These are phyloP conservation scores for Turdus rufiventris DNA, from an alignment of 2,113 vertebrate species.

Conservation along the genomic window DNA sequence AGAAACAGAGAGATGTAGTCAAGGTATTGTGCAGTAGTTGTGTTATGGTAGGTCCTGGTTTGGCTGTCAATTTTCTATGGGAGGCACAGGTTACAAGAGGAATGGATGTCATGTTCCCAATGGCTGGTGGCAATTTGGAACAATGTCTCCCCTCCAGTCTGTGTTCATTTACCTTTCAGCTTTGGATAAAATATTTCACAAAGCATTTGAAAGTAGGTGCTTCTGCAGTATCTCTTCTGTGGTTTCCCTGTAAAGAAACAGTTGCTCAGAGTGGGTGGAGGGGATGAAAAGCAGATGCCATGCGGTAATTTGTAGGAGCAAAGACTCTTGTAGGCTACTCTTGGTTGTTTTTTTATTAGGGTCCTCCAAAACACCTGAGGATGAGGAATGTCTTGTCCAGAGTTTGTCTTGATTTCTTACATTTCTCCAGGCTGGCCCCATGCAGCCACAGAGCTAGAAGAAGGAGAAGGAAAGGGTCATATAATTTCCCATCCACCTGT, in stretches of 20 bases:
- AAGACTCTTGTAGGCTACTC: background rate
- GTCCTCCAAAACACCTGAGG: background rate
- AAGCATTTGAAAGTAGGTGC: background rate
- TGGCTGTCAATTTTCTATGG: background rate
- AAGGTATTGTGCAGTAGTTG: background rate
- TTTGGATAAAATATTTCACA: background rate
- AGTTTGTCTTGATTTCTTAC: background rate
- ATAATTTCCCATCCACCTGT: background rate
- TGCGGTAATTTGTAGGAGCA: background rate
- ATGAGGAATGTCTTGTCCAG: background rate
- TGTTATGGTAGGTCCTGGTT: background rate
- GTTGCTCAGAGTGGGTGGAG: background rate
- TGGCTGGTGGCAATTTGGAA: background rate
- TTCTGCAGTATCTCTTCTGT: background rate
- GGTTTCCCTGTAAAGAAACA: background rate
- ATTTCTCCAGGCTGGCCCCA: background rate
- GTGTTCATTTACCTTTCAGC: background rate
- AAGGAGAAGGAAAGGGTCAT: background rate
- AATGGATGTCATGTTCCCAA: rapidly evolving
- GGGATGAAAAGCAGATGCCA: background rate
- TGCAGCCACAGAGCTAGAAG: background rate
- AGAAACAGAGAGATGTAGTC: background rate
- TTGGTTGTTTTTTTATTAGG: background rate
- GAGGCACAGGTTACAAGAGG: background rate
- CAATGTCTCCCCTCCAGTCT: background rate